phyloP scores from a whole-genome alignment of 1,140 invertebrate species.

The Ectropis grisescens region DNA sequence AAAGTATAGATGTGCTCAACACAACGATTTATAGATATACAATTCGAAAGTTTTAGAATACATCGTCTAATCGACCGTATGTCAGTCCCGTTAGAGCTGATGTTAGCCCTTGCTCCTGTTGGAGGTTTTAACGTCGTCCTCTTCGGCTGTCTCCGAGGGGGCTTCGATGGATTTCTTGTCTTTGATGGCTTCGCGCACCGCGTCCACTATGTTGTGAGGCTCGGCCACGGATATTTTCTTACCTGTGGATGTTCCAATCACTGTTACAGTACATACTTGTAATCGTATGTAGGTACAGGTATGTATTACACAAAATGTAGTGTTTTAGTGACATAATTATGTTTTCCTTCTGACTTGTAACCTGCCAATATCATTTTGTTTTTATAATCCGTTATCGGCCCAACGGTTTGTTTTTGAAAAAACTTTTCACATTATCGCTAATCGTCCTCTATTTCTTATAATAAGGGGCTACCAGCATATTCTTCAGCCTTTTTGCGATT shows the following conservation, averaged over 20 bases:
- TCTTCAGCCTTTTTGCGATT: too few species aligned
- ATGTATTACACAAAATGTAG: too few species aligned
- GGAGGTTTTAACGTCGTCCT: constrained; percentile 53
- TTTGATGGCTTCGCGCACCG: constrained; percentile 73
- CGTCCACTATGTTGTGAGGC: constrained; percentile 71
- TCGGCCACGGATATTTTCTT: constrained; percentile 73
- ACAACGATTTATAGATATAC: neutral
- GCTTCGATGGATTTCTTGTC: constrained; percentile 55
- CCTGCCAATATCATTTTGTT: too few species aligned
- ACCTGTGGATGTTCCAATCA: constrained; percentile 60
- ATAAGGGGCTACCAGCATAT: too few species aligned
- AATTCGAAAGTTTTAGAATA: neutral
- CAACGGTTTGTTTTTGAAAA: too few species aligned
- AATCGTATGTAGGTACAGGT: too few species aligned
- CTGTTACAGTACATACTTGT: too few species aligned
- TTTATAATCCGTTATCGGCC: too few species aligned
- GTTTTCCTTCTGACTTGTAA: too few species aligned
- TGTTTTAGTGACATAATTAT: too few species aligned
- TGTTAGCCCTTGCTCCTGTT: constrained; percentile 52
- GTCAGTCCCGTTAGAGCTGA: neutral
- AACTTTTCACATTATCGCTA: too few species aligned
- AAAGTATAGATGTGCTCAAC: neutral
- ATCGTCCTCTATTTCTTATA: too few species aligned
- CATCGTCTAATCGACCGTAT: neutral
- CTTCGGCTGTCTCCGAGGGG: constrained; percentile 15